These are phyloP conservation scores for Garrulus glandarius DNA, from an alignment of 2,797 vertebrate species.

Conservation along the genomic window DNA sequence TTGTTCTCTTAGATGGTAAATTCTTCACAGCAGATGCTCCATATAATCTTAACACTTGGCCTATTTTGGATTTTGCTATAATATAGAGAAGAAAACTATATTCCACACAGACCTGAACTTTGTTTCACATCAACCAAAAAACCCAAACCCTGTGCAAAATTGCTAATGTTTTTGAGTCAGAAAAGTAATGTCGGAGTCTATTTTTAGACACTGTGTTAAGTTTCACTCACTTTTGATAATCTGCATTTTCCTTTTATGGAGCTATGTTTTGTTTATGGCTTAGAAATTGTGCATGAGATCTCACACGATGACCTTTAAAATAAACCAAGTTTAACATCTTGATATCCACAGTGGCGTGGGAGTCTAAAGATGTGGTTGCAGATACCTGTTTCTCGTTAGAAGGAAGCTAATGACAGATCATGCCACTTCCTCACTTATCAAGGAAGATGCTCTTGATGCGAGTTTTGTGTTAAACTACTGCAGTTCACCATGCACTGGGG, in stretches of 20 bases:
- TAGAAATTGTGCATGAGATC: conserved; percentile 78
- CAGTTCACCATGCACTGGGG: neutral
- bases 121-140: neutral
- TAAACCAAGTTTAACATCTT: conserved; percentile 79
- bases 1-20: neutral
- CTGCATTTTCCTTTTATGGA: conserved; percentile 39
- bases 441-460: conserved; percentile 29
- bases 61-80: neutral
- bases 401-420: conserved; percentile 78
- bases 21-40: neutral
- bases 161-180: neutral
- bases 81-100: neutral
- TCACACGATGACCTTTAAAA: conserved; percentile 90
- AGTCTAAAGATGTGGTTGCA: conserved; percentile 88
- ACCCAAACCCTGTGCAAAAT: neutral
- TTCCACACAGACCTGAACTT: neutral
- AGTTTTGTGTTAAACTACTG: neutral
- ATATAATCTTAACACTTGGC: neutral
- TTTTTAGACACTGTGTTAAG: conserved; percentile 36
- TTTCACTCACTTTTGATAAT: conserved; percentile 46
- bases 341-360: conserved; percentile 81
- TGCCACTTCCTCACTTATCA: conserved; percentile 65
- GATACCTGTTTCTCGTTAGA: conserved; percentile 86
- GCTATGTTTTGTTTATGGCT: conserved; percentile 66
- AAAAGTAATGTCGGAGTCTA: neutral